phyloP scores from a whole-genome alignment of 2,888 invertebrate genomes.

The Drosophila glabriapex region DNA sequence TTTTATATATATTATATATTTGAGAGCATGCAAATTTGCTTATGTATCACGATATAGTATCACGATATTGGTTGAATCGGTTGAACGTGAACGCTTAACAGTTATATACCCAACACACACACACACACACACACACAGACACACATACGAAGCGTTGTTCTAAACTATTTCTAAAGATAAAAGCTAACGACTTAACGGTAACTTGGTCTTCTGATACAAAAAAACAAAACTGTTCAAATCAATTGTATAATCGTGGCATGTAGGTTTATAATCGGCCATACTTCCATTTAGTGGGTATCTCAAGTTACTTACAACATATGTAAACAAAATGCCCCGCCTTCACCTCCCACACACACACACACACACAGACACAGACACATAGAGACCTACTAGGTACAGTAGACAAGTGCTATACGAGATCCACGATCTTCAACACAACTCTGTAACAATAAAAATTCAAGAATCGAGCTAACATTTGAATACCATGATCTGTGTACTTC shows the following conservation, averaged over 20 bases:
- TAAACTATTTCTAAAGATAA: constrained; percentile 67
- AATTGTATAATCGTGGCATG: constrained; percentile 53
- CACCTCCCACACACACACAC: constrained; percentile 12
- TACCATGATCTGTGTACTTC: constrained; percentile 19
- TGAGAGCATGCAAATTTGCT: not conserved
- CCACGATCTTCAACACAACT: constrained; percentile 41
- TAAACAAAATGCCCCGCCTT: constrained; percentile 9
- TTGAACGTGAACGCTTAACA: constrained; percentile 10
- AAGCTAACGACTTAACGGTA: constrained; percentile 78
- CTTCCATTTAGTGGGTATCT: constrained; percentile 57
- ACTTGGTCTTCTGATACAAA: constrained; percentile 71
- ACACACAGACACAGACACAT: constrained; percentile 46
- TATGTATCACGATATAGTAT: not conserved
- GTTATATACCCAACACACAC: constrained; percentile 19
- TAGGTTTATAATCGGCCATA: constrained; percentile 42
- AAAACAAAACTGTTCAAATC: constrained; percentile 35
- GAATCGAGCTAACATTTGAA: constrained; percentile 49
- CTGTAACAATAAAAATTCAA: constrained; percentile 49
- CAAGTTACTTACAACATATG: constrained; percentile 47
- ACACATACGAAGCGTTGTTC: constrained; percentile 49
- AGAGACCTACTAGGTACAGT: constrained; percentile 60
- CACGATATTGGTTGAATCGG: constrained; percentile 4
- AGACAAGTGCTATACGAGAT: constrained; percentile 36
- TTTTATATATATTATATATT: not conserved
- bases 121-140: constrained; percentile 25